These are phyloP conservation scores for Parnassius orleans DNA, from an alignment of 2,888 invertebrate genomes.

Conservation along the genomic window DNA sequence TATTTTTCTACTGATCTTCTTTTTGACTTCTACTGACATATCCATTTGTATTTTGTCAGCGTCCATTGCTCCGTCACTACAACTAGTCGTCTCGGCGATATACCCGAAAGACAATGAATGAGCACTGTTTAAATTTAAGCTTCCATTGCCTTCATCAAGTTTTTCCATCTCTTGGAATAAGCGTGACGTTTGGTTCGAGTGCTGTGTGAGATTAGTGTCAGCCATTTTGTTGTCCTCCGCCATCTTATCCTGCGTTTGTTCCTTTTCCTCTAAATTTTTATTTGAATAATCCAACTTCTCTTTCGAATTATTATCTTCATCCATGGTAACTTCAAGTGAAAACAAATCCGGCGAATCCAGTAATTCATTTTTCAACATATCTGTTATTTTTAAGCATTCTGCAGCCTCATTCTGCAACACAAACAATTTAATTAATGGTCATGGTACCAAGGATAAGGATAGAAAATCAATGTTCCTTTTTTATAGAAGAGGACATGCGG, in stretches of 20 bases:
- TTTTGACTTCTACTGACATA: slow-evolving; percentile 51
- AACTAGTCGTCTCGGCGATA: slow-evolving; percentile 24
- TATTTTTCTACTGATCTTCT: slow-evolving; percentile 60
- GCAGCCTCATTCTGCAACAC: slow-evolving; percentile 1
- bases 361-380: slow-evolving; percentile 6
- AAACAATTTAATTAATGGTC: background rate
- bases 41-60: slow-evolving; percentile 35
- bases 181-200: slow-evolving; percentile 34
- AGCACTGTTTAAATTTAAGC: slow-evolving; percentile 44
- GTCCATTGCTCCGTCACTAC: background rate
- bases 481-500: no score
- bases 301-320: background rate
- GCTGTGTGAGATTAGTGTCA: slow-evolving; percentile 4
- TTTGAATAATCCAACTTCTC: background rate
- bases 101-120: slow-evolving; percentile 38
- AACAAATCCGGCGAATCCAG: slow-evolving; percentile 9
- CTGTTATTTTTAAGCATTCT: background rate
- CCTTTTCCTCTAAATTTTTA: background rate
- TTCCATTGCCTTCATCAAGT: slow-evolving; percentile 49
- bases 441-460: no score
- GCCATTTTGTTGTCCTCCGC: slow-evolving; percentile 21
- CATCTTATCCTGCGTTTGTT: slow-evolving; percentile 16
- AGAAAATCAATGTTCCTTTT: no score
- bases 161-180: slow-evolving; percentile 55
- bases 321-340: background rate